These are phyloP conservation scores for Syndactyla subalaris DNA, from an alignment of 2,797 vertebrate genomes.

Conservation along the genomic window DNA sequence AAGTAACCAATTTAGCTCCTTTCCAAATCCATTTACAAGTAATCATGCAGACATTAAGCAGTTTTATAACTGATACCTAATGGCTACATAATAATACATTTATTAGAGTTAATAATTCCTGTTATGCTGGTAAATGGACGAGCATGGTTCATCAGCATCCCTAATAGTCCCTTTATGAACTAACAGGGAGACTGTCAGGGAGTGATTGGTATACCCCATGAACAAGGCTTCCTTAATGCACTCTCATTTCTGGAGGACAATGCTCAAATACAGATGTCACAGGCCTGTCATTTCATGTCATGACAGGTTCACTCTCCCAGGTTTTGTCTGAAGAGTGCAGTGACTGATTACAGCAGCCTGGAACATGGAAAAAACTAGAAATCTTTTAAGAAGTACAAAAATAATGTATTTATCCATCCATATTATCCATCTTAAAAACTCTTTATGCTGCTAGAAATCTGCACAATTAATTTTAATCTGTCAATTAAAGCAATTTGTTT, in stretches of 20 bases:
- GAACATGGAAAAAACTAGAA: background rate
- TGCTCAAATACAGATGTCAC: background rate
- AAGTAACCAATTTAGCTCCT: constrained; percentile 41
- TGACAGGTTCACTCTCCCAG: background rate
- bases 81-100: constrained; percentile 39
- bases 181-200: background rate
- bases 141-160: background rate
- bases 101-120: constrained; percentile 27
- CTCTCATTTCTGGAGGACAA: background rate
- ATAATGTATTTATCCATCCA: background rate
- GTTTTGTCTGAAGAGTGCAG: background rate
- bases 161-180: background rate
- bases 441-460: background rate
- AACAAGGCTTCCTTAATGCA: background rate
- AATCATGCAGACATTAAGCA: constrained; percentile 21
- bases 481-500: background rate
- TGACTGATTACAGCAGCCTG: background rate
- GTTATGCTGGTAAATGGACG: background rate
- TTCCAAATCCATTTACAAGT: constrained; percentile 42
- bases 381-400: background rate
- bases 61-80: constrained; percentile 31
- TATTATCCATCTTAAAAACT: background rate
- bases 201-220: background rate
- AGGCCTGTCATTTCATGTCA: background rate
- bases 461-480: background rate